Evolutionary conservation across 2,113 vertebrate genomes (phyloP).

Genomic region (Hippocampus zosterae): DNA sequence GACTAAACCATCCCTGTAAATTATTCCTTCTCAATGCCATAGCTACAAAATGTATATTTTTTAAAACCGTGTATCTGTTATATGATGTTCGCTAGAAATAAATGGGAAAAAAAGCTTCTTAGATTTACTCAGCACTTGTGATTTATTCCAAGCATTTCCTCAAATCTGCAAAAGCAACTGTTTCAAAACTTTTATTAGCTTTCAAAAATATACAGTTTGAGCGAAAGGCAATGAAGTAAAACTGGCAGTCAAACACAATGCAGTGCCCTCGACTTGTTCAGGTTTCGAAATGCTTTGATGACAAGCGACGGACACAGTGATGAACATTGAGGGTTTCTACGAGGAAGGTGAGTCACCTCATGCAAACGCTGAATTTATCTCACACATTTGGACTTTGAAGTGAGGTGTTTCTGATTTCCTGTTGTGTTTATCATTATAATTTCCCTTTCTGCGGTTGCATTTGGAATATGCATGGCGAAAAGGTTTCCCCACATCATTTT

Average conservation of each 20-base stretch:
- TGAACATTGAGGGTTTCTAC: neutral
- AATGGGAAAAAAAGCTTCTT: conserved; percentile 71
- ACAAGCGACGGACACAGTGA: neutral
- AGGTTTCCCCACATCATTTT: neutral
- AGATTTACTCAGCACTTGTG: conserved; percentile 63
- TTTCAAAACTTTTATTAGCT: neutral
- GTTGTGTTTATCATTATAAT: neutral
- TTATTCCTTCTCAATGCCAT: conserved; percentile 77
- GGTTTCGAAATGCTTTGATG: neutral
- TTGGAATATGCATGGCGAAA: neutral
- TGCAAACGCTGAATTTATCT: neutral
- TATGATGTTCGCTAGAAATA: conserved; percentile 80
- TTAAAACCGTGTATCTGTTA: conserved; percentile 77
- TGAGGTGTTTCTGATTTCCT: neutral
- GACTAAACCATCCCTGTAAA: conserved; percentile 59
- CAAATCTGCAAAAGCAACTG: neutral
- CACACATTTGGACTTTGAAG: neutral
- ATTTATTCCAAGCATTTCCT: conserved; percentile 40
- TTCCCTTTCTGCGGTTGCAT: neutral
- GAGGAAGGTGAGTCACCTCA: neutral
- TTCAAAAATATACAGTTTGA: neutral
- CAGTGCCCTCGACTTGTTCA: neutral
- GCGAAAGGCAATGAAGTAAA: neutral
- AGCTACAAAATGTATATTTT: conserved; percentile 80
- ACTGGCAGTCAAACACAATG: neutral